These are phyloP conservation scores for Pristionchus fissidentatus DNA, from an alignment of 2,888 invertebrate genomes.

Conservation along the genomic window DNA sequence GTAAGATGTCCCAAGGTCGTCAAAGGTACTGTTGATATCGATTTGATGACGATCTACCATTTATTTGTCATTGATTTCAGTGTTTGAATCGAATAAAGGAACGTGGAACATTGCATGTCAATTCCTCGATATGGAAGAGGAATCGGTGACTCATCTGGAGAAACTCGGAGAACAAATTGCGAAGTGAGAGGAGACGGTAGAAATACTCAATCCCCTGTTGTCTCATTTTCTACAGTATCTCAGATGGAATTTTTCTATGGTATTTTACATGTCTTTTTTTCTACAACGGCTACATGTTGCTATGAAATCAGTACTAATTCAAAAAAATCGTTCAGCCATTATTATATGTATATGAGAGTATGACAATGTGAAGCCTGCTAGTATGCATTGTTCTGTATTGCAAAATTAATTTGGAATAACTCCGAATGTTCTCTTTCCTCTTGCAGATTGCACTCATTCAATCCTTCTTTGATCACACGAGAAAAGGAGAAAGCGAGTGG, in stretches of 20 bases:
- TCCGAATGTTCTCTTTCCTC: not conserved
- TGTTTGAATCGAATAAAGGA: constrained; percentile 22
- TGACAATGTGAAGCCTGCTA: constrained; percentile 37
- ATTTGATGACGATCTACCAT: not conserved
- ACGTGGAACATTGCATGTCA: constrained; percentile 17
- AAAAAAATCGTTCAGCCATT: too few relatives aligned
- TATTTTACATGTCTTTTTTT: too few relatives aligned
- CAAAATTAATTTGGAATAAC: not conserved
- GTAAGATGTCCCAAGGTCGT: constrained; percentile 14
- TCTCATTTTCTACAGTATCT: too few relatives aligned
- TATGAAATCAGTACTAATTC: too few relatives aligned
- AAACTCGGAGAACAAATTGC: constrained; percentile 34
- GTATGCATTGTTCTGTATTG: constrained; percentile 47
- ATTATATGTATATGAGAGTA: too few relatives aligned
- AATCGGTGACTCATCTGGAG: not conserved
- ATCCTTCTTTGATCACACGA: constrained; percentile 61
- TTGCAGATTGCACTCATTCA: constrained; percentile 79
- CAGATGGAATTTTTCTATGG: too few relatives aligned
- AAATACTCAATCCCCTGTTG: too few relatives aligned
- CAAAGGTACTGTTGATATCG: not conserved
- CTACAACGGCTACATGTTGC: too few relatives aligned
- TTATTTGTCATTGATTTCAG: not conserved
- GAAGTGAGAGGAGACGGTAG: not conserved
- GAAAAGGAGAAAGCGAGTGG: constrained; percentile 43
- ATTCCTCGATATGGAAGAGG: constrained; percentile 31